A percentile compares a stretch with the other conserved stretches of the same genome.
phyloP scores from a whole-genome alignment of 2,797 vertebrate species.

The Melanotaenia nigrans region DNA sequence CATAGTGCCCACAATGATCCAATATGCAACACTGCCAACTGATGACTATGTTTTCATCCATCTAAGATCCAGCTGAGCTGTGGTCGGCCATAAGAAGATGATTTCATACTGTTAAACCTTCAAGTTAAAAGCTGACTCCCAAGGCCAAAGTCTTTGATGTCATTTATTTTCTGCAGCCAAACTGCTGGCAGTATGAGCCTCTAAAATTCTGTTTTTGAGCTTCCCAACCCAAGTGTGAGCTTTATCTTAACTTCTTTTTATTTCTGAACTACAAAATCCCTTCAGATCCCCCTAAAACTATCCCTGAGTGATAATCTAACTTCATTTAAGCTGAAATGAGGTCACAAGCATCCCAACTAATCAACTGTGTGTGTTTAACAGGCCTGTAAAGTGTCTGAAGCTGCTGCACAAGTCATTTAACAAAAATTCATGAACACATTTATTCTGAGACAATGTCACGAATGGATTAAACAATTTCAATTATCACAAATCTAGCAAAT shows the following conservation, averaged over 20 bases:
- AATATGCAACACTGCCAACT: conserved; percentile 6
- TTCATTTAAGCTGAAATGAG: conserved; percentile 29
- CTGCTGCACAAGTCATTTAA: background rate
- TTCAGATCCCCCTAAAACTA: conserved; percentile 43
- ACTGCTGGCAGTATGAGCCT: conserved; percentile 19
- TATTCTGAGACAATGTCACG: background rate
- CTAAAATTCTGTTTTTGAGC: conserved; percentile 30
- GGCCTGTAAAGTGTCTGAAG: conserved; percentile 3
- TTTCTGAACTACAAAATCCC: conserved; percentile 40
- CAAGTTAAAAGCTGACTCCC: conserved; percentile 15
- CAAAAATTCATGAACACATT: conserved; percentile 7
- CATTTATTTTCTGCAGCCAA: conserved; percentile 18
- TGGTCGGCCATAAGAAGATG: conserved; percentile 18
- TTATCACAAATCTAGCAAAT: too few relatives aligned
- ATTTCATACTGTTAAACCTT: conserved; percentile 27
- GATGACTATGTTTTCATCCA: conserved; percentile 18
- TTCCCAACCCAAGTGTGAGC: conserved; percentile 41
- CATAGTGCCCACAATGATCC: conserved; percentile 25
- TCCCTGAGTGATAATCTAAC: conserved; percentile 27
- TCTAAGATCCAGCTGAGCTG: conserved; percentile 1
- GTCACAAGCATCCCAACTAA: conserved; percentile 5
- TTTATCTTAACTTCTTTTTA: conserved; percentile 48
- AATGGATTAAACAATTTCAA: conserved; percentile 2
- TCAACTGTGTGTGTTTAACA: background rate
- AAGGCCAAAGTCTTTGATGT: conserved; percentile 44